Evolutionary conservation across 2,888 invertebrate genomes (phyloP), one percentile per base, ranked within the genome.

Genomic region (Orthosia incerta): DNA sequence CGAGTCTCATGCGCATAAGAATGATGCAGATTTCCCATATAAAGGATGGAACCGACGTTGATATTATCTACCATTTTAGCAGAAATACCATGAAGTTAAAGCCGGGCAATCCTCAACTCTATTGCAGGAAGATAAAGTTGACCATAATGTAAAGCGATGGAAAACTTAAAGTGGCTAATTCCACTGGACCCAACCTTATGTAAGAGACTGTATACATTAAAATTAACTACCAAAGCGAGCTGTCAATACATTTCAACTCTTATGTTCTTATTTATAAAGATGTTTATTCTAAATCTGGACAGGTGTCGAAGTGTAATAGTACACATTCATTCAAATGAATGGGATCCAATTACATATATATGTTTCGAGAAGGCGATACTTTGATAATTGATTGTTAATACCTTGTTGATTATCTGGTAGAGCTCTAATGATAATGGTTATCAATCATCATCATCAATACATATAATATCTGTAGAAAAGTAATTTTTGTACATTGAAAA

Each of bases 21-120:
- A 92, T 90, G 88, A 92, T 91, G 92, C 90, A 89, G 92, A 91
- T 90, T 92, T 91, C 85, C 93, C 93, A 87, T 93, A 89, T 92
- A 92, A 85, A 92, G 92, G 88, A 91, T 88, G 88, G 82, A 90
- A 89, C 89, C 84, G 79, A 90, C 86, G 89, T 39, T 39, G 39
- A 39, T 87, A 85, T 81, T 77, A 77, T 71, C 74, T 55, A 86
- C 87, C 80, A 88, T 74, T 62, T 74, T 84, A 80, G 7, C 18
- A 16, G 9, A 0, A 46, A 68, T 20, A 11, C 5, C 12, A 48
- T n/a, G 7, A 74, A 79, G 62, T 11, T 0, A 12, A 20, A 45
- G 4, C 2, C 23, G 74, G 5, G n/a, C 56, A 20, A 79, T 57
- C 20, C n/a, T 71, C 23, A 63, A 68, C 82, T 51, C 15, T 79